phyloP scores from a whole-genome alignment of 2,888 invertebrate genomes.

The Creontiades dilutus region DNA sequence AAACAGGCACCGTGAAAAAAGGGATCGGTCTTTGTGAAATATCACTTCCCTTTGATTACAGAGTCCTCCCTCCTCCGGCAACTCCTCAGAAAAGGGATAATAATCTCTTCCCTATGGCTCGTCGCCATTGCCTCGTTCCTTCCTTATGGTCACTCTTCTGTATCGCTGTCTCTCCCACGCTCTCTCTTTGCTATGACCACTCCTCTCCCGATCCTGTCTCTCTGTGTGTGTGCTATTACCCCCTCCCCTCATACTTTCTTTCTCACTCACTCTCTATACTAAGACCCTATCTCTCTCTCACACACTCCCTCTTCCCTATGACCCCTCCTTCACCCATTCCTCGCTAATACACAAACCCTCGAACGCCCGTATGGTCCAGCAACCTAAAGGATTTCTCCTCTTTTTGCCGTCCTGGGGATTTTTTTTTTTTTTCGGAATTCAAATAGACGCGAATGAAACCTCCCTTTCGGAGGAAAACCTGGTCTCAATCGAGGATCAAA shows the following conservation, averaged over 20 bases:
- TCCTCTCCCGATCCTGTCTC: not conserved
- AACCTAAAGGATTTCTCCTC: not conserved
- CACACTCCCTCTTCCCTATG: not conserved
- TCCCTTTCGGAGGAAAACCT: not conserved
- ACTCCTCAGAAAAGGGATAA: not conserved
- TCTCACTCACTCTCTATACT: no score
- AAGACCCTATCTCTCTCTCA: not conserved
- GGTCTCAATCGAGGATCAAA: conserved; percentile 2
- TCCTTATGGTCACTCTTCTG: no score
- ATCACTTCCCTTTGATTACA: conserved; percentile 51
- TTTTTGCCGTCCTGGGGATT: not conserved
- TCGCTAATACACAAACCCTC: not conserved
- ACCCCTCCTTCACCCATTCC: not conserved
- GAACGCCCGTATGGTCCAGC: not conserved
- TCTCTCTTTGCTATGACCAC: not conserved
- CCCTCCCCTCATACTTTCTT: no score
- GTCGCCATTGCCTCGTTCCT: no score
- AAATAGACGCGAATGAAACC: conserved; percentile 5
- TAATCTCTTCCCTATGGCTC: no score
- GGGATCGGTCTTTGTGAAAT: conserved; percentile 49
- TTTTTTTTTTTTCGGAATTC: conserved; percentile 21
- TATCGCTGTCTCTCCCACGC: not conserved
- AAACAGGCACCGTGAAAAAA: not conserved
- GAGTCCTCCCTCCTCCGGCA: conserved; percentile 9
- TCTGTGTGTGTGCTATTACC: no score